phyloP scores from a whole-genome alignment of 2,888 invertebrate species.

The Antheraea yamamai region DNA sequence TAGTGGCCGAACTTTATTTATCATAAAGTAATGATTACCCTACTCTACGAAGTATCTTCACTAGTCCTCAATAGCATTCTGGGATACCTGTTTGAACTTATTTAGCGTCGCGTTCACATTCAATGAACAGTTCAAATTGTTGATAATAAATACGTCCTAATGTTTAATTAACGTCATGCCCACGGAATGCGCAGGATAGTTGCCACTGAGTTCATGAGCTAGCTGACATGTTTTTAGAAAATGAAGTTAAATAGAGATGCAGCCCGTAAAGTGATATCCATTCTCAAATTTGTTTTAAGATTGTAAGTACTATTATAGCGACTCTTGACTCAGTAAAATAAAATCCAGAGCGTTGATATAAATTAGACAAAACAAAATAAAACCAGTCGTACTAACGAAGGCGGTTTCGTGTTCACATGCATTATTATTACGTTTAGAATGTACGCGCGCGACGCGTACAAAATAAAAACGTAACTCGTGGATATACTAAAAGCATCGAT shows the following conservation, averaged over 20 bases:
- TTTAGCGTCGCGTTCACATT: too few species aligned
- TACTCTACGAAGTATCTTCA: too few species aligned
- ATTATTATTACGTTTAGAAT: not conserved
- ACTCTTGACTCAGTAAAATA: not conserved
- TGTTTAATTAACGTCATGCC: not conserved
- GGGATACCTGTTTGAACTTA: not conserved
- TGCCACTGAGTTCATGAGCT: not conserved
- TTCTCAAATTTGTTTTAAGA: not conserved
- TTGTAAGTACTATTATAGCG: not conserved
- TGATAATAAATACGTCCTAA: too few species aligned
- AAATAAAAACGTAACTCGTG: conserved; percentile 19
- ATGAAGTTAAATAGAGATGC: too few species aligned
- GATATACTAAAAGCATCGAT: conserved; percentile 24
- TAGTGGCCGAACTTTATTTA: not conserved
- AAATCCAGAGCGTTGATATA: not conserved
- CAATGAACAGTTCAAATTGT: too few species aligned
- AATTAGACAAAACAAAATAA: not conserved
- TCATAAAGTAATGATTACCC: too few species aligned
- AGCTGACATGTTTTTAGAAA: not conserved
- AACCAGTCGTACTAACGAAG: not conserved
- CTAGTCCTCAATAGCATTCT: not conserved
- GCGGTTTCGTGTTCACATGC: not conserved
- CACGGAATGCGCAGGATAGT: not conserved
- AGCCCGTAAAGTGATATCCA: not conserved
- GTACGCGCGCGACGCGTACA: conserved; percentile 3